Conservation (phyloP, 2,888 invertebrate species). For the Lamellibrachia satsuma region DNA sequence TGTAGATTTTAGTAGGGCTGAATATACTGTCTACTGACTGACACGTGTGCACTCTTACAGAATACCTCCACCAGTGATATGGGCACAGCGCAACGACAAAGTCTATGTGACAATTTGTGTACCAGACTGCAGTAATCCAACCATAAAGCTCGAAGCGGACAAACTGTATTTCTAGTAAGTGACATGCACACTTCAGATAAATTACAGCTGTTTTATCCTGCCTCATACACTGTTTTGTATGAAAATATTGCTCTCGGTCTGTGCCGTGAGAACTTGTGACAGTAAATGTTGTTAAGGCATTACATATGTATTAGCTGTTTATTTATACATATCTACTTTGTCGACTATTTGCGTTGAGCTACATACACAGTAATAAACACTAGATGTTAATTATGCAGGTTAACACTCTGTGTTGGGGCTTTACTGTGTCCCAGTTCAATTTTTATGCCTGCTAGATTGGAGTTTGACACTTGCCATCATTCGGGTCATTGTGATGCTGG, state of each 20-base stretch:
- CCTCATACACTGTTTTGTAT: not conserved
- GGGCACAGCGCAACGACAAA: constrained; percentile 89
- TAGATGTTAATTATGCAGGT: not conserved
- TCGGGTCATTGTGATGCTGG: not conserved
- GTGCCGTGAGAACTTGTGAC: too few species aligned
- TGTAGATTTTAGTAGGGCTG: too few species aligned
- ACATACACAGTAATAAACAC: not conserved
- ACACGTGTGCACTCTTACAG: constrained; percentile 29
- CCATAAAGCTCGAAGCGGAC: constrained; percentile 75
- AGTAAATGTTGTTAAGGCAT: too few species aligned
- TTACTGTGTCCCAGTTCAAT: constrained; percentile 17
- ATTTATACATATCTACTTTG: not conserved
- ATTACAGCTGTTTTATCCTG: not conserved
- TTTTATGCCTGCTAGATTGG: constrained; percentile 1
- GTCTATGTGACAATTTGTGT: constrained; percentile 89
- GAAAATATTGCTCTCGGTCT: too few species aligned
- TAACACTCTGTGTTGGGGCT: constrained; percentile 12
- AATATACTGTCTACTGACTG: not conserved
- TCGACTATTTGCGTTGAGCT: not conserved
- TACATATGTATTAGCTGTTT: too few species aligned
- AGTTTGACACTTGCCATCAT: not conserved
- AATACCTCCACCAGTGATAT: constrained; percentile 83
- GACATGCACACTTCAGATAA: not conserved
- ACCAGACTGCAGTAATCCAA: constrained; percentile 83
- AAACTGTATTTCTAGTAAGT: constrained; percentile 77